Evolutionary conservation across 2,797 vertebrate genomes (phyloP).

Genomic region (Gephyroberyx darwinii): DNA sequence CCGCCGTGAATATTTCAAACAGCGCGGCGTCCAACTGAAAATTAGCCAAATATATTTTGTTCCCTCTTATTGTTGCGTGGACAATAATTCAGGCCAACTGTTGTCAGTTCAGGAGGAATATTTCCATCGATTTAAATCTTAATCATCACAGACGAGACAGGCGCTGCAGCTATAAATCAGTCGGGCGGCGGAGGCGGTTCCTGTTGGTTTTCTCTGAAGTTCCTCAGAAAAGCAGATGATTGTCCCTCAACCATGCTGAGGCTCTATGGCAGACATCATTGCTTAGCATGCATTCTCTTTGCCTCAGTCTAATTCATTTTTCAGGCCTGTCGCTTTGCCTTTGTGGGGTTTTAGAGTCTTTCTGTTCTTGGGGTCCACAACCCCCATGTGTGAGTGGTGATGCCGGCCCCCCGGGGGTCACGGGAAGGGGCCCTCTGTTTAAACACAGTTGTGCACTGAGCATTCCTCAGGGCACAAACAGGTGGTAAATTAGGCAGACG

Average conservation of each 20-base stretch:
- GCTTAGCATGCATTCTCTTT: constrained; percentile 58
- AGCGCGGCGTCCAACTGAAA: constrained; percentile 37
- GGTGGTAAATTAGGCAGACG: constrained; percentile 80
- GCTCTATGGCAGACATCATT: constrained; percentile 53
- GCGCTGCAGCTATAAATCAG: constrained; percentile 51
- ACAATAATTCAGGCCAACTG: constrained; percentile 68
- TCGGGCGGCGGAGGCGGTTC: constrained; percentile 38
- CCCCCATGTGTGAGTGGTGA: constrained; percentile 63
- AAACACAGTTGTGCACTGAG: constrained; percentile 76
- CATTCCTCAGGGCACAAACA: constrained; percentile 78
- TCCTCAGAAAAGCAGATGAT: constrained; percentile 58
- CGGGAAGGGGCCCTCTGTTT: constrained; percentile 82
- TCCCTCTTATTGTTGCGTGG: constrained; percentile 37
- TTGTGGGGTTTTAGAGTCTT: constrained; percentile 66
- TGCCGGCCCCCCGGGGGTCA: constrained; percentile 73
- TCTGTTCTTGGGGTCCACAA: constrained; percentile 64
- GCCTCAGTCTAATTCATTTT: constrained; percentile 72
- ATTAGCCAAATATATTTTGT: constrained; percentile 37
- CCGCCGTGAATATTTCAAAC: constrained; percentile 36
- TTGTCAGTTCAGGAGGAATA: constrained; percentile 38
- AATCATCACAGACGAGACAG: constrained; percentile 48
- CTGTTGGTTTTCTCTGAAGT: constrained; percentile 60
- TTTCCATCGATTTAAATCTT: constrained; percentile 64
- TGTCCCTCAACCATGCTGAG: constrained; percentile 19
- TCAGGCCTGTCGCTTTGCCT: constrained; percentile 74